Percentiles rank a stretch among this genome's conserved stretches.
These are phyloP conservation scores for Platycnemis pennipes DNA, from an alignment of 2,888 invertebrate species.

Conservation along the genomic window DNA sequence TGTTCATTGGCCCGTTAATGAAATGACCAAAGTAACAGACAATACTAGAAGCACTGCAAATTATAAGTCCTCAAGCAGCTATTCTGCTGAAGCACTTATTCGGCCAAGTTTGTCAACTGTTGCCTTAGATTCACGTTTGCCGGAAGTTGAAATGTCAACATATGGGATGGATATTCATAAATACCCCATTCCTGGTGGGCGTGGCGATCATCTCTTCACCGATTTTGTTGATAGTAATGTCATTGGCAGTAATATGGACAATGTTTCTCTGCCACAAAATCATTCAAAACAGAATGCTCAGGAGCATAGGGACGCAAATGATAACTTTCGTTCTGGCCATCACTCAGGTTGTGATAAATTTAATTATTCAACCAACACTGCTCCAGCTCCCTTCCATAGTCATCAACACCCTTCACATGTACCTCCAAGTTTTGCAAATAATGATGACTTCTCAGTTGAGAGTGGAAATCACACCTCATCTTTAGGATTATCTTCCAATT, in stretches of 20 bases:
- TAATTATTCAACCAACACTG: constrained; percentile 41
- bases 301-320: constrained; percentile 48
- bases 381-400: constrained; percentile 29
- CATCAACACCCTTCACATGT: constrained; percentile 47
- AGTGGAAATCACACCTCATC: background rate
- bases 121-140: constrained; percentile 15
- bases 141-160: constrained; percentile 47
- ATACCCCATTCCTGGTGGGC: constrained; percentile 39
- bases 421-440: constrained; percentile 25
- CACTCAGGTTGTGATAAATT: constrained; percentile 40
- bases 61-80: constrained; percentile 77
- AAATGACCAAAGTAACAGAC: constrained; percentile 37
- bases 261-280: constrained; percentile 43
- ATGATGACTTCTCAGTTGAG: constrained; percentile 46
- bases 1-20: constrained; percentile 51
- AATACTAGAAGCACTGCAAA: constrained; percentile 24
- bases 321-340: constrained; percentile 46
- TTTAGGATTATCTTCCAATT: constrained; percentile 37
- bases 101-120: constrained; percentile 74
- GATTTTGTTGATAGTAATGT: constrained; percentile 40
- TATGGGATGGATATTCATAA: constrained; percentile 64
- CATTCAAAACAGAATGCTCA: constrained; percentile 42
- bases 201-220: constrained; percentile 7
- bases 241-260: constrained; percentile 26
- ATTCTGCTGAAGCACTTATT: constrained; percentile 78